Percentiles rank a stretch among this genome's conserved stretches.
Evolutionary conservation across 1,140 invertebrate genomes (phyloP).

Genomic region (Aradophagus sp.): DNA sequence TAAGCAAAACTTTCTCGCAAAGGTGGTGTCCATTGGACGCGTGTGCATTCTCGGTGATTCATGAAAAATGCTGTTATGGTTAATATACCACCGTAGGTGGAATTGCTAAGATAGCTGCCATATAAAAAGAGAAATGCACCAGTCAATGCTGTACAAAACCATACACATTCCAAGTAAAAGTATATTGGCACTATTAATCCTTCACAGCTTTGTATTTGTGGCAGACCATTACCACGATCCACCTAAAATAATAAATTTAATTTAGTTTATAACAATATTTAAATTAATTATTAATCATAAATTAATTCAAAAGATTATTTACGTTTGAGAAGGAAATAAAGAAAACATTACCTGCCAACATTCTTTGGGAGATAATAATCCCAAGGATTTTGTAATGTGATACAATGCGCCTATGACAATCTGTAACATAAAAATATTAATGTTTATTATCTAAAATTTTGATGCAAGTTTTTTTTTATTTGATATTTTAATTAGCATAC

Average conservation of each 20-base stretch:
- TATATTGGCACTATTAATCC: conserved; percentile 84
- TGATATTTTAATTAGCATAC: conserved; percentile 73
- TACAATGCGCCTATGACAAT: conserved; percentile 77
- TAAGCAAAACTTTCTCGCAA: conserved; percentile 88
- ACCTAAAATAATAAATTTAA: conserved; percentile 68
- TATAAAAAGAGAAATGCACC: conserved; percentile 80
- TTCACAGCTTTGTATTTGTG: conserved; percentile 84
- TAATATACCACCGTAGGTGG: conserved; percentile 81
- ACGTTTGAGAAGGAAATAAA: conserved; percentile 10
- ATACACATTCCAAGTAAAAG: conserved; percentile 84
- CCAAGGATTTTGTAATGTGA: conserved; percentile 74
- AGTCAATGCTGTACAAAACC: conserved; percentile 80
- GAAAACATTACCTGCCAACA: conserved; percentile 68
- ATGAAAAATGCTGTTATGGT: conserved; percentile 82
- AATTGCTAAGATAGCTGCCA: conserved; percentile 79
- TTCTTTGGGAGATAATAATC: conserved; percentile 60
- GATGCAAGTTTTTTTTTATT: too few relatives aligned
- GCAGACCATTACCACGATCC: conserved; percentile 78
- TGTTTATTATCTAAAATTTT: too few relatives aligned
- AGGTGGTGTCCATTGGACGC: conserved; percentile 90
- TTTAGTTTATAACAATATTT: too few relatives aligned
- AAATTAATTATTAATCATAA: too few relatives aligned
- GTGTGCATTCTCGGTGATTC: conserved; percentile 86
- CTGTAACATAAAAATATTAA: conserved; percentile 66
- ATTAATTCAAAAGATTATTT: neutral